A percentile compares a stretch with the other conserved stretches of the same genome.
Conservation (phyloP, 2,888 invertebrate genomes). For the Apoda limacodes region DNA sequence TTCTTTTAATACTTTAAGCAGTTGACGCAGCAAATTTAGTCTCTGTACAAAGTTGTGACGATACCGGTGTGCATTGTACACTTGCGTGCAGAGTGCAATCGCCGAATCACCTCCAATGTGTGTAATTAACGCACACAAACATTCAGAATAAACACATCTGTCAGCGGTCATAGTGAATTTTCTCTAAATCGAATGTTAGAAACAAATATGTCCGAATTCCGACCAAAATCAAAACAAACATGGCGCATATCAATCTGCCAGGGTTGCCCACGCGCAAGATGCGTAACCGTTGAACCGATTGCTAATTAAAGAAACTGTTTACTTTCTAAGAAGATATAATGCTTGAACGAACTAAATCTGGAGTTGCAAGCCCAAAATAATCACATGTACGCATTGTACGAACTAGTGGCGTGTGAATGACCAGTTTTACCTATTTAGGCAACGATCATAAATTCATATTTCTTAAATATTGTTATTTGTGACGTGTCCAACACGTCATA, state of each 20-base stretch:
- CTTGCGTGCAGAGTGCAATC: no score
- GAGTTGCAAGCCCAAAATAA: constrained; percentile 46
- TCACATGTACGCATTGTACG: constrained; percentile 31
- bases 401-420: constrained; percentile 24
- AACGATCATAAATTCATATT: no score
- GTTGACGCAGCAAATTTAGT: no score
- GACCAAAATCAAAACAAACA: constrained; percentile 38
- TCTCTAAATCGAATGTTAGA: constrained; percentile 48
- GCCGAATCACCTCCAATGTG: no score
- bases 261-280: constrained; percentile 42
- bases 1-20: no score
- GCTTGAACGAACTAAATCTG: constrained; percentile 46
- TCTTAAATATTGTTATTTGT: no score
- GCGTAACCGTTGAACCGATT: constrained; percentile 39
- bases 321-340: constrained; percentile 48
- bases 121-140: no score
- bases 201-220: constrained; percentile 49
- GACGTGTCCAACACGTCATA: no score
- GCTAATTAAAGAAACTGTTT: constrained; percentile 59
- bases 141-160: constrained; percentile 39
- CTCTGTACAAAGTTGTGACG: no score
- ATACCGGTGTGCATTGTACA: no score
- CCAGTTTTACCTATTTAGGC: constrained; percentile 33
- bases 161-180: constrained; percentile 57
- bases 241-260: constrained; percentile 43